Base-by-base conservation (phyloP, 1,140 invertebrate species). In the Frieseomelitta varia region DNA sequence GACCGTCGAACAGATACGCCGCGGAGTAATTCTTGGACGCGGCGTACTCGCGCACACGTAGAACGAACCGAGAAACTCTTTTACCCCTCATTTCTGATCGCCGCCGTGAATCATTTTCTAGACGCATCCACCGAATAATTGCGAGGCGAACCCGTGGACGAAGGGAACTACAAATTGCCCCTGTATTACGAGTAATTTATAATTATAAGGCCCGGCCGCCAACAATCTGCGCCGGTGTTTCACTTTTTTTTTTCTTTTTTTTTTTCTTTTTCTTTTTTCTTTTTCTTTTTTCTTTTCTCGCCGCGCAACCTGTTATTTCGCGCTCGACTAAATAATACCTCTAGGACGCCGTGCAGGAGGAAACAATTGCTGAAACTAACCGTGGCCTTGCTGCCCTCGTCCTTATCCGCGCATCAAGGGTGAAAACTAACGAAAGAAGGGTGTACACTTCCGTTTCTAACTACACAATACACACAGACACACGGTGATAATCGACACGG, bases 121-220 rank as follows among this genome's bases (percentile, higher is more conserved):
- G 34, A 53, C 15, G 53, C 75, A 83, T 78, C 55, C 74, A 58
- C 74, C 74, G 74, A 83, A 83, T 83, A 78, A 83, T 83, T 83
- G 81, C 61, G 19, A 17, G 51, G 24, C 34, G 12, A 34, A 17
- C n/a, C n/a, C 63, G 30, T 11, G n/a, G 63, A 77, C 58, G 61
- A 67, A 8, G 51, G 24, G 61, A 27, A 1, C 72, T 55, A 76
- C 80, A 81, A 81, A 81, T 82, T 82, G 81, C 73, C 63, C 53
- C 63, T 56, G 73, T 77, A 82, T 82, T 77, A 77, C 63, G 73
- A 68, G 73, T 76, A 83, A 83, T 83, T 83, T 77, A 78, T 78
- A 78, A 83, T 83, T 78, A 78, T 15, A 78, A 69, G 63, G 21
- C 74, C 24, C 55, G 39, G n/a, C 39, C 34, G n/a, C 27, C 34